A percentile compares a stretch with the other conserved stretches of the same genome.
These are phyloP conservation scores for Pyrrhia umbra DNA, from an alignment of 2,888 invertebrate genomes.

Conservation along the genomic window DNA sequence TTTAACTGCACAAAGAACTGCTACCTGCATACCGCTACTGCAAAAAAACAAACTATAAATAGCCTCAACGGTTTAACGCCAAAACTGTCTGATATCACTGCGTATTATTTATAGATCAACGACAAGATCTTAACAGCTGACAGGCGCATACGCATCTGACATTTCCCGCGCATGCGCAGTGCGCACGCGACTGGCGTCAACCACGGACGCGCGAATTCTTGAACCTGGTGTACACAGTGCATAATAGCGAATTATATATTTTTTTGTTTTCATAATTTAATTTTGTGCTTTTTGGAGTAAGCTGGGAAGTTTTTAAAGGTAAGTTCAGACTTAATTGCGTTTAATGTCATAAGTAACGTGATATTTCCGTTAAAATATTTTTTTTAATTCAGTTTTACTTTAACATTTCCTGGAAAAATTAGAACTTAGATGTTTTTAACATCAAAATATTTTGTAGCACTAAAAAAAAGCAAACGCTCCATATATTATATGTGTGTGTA, in stretches of 20 bases:
- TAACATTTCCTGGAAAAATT: too few species aligned
- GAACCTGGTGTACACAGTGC: slow-evolving; percentile 39
- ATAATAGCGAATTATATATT: slow-evolving; percentile 24
- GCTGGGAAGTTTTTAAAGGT: slow-evolving; percentile 34
- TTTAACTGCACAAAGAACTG: background rate
- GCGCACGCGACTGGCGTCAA: slow-evolving; percentile 44
- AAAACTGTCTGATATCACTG: slow-evolving; percentile 20
- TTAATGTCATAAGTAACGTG: background rate
- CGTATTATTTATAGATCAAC: slow-evolving; percentile 21
- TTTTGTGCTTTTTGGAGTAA: slow-evolving; percentile 28
- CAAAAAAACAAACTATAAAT: slow-evolving; percentile 2
- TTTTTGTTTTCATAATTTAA: slow-evolving; percentile 12
- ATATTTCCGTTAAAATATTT: too few species aligned
- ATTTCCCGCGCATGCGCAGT: slow-evolving; percentile 50
- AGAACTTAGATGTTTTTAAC: too few species aligned
- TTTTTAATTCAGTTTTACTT: too few species aligned
- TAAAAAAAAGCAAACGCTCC: too few species aligned
- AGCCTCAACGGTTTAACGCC: slow-evolving; percentile 10
- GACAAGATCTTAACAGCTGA: slow-evolving; percentile 17
- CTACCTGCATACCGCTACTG: background rate
- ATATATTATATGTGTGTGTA: too few species aligned
- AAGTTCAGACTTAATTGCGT: slow-evolving; percentile 5
- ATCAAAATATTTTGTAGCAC: too few species aligned
- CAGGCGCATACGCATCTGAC: slow-evolving; percentile 36
- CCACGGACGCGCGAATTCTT: slow-evolving; percentile 51